phyloP scores from a whole-genome alignment of 2,888 invertebrate genomes.

The Ophion obscuratus region DNA sequence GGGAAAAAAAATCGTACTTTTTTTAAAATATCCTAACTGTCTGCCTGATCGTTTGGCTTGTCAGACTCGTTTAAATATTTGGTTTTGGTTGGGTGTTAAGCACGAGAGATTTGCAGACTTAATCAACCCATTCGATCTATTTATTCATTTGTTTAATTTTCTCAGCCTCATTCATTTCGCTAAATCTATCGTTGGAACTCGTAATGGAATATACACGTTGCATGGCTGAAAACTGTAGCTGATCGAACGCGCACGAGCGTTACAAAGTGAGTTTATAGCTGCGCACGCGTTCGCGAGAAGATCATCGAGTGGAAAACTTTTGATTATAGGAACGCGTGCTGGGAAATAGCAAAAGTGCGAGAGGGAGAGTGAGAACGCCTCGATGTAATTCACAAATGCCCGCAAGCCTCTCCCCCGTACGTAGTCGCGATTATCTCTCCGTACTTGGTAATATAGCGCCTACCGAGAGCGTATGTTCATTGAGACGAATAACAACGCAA shows the following conservation, averaged over 20 bases:
- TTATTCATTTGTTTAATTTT: too few relatives aligned
- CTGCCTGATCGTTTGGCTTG: too few relatives aligned
- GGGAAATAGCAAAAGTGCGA: conserved; percentile 10
- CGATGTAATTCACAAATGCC: too few relatives aligned
- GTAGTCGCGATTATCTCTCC: conserved; percentile 39
- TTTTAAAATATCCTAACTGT: too few relatives aligned
- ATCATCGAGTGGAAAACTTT: conserved; percentile 35
- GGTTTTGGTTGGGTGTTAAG: too few relatives aligned
- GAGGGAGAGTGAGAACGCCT: neutral
- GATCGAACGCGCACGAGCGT: conserved; percentile 24
- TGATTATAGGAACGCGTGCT: conserved; percentile 45
- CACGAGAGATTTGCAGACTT: too few relatives aligned
- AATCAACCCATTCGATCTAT: too few relatives aligned
- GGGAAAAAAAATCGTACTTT: too few relatives aligned
- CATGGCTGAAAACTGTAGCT: conserved; percentile 29
- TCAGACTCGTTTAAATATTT: too few relatives aligned
- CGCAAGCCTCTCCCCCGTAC: neutral
- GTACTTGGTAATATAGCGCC: conserved; percentile 25
- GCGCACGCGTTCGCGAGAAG: conserved; percentile 15
- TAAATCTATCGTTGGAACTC: too few relatives aligned
- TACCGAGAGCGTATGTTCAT: conserved; percentile 47
- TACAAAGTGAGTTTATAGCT: conserved; percentile 8
- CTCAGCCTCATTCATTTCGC: too few relatives aligned
- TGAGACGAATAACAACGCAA: conserved; percentile 15
- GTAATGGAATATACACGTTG: too few relatives aligned